Conservation (phyloP, 30 jellyfish, hydroid and myxozoan species). For the Catostylus mosaicus region DNA sequence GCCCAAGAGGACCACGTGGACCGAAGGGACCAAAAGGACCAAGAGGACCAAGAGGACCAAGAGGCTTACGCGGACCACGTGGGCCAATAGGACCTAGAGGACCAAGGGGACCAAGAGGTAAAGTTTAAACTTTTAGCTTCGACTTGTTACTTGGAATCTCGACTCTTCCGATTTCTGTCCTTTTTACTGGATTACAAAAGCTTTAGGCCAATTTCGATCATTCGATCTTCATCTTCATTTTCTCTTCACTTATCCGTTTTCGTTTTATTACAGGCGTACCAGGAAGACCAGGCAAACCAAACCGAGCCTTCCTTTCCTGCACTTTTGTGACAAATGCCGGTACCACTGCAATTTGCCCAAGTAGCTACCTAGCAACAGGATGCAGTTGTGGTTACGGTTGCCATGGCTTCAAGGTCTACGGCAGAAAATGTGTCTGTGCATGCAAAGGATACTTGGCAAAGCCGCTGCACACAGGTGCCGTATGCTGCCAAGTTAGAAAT, state of each 20-base stretch:
- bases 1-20: slow-evolving; percentile 45
- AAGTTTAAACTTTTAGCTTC: not conserved
- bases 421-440: slow-evolving; percentile 41
- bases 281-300: slow-evolving; percentile 25
- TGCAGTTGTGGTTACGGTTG: slow-evolving; percentile 64
- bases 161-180: not conserved
- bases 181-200: not conserved
- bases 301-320: slow-evolving; percentile 40
- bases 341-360: slow-evolving; percentile 32
- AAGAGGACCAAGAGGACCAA: slow-evolving; percentile 19
- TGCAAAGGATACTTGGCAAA: slow-evolving; percentile 13
- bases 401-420: slow-evolving; percentile 27
- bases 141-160: not conserved
- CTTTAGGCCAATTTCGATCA: not conserved
- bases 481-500: slow-evolving; percentile 42
- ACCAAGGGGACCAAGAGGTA: slow-evolving; percentile 32
- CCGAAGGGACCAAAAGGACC: slow-evolving; percentile 29
- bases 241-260: not conserved
- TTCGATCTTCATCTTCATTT: not conserved
- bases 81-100: slow-evolving; percentile 45
- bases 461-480: slow-evolving; percentile 34
- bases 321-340: slow-evolving; percentile 6
- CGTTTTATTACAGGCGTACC: slow-evolving; percentile 14
- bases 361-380: slow-evolving; percentile 46
- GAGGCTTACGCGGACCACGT: slow-evolving; percentile 53